These are phyloP conservation scores for Volucella inflata DNA, from an alignment of 2,888 invertebrate species.

Conservation along the genomic window DNA sequence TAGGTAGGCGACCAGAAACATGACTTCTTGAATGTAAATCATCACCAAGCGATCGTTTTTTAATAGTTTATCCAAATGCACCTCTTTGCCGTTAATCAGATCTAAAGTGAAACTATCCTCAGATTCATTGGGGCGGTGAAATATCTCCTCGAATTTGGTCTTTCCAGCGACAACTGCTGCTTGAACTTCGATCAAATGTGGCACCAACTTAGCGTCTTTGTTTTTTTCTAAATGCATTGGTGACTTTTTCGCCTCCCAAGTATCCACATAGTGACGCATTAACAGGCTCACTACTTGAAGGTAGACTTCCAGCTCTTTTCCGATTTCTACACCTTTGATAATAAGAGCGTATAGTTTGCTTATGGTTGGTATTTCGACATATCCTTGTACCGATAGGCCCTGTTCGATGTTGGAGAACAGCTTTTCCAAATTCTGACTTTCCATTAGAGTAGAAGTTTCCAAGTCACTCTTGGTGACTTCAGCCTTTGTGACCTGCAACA, in stretches of 20 bases:
- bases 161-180: slow-evolving; percentile 72
- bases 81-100: slow-evolving; percentile 77
- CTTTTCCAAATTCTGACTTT: slow-evolving; percentile 77
- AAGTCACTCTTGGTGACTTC: slow-evolving; percentile 73
- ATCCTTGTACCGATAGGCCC: slow-evolving; percentile 81
- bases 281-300: slow-evolving; percentile 82
- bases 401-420: slow-evolving; percentile 83
- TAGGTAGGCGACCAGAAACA: slow-evolving; percentile 79
- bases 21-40: slow-evolving; percentile 80
- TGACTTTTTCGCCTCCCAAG: slow-evolving; percentile 10
- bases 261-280: slow-evolving; percentile 80
- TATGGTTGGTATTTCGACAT: slow-evolving; percentile 80
- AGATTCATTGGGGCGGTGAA: slow-evolving; percentile 68
- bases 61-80: slow-evolving; percentile 76
- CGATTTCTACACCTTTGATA: slow-evolving; percentile 80
- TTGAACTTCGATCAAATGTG: slow-evolving; percentile 77
- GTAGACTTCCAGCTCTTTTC: slow-evolving; percentile 82
- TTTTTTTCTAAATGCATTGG: slow-evolving; percentile 73
- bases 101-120: slow-evolving; percentile 72
- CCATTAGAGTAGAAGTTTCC: background rate
- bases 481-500: slow-evolving; percentile 78
- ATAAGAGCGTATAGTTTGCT: slow-evolving; percentile 82
- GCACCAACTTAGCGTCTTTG: slow-evolving; percentile 74
- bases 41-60: slow-evolving; percentile 79
- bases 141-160: slow-evolving; percentile 75